phyloP scores from a whole-genome alignment of 64 coral and sea anemone species.

The Astreopora myriophthalma region DNA sequence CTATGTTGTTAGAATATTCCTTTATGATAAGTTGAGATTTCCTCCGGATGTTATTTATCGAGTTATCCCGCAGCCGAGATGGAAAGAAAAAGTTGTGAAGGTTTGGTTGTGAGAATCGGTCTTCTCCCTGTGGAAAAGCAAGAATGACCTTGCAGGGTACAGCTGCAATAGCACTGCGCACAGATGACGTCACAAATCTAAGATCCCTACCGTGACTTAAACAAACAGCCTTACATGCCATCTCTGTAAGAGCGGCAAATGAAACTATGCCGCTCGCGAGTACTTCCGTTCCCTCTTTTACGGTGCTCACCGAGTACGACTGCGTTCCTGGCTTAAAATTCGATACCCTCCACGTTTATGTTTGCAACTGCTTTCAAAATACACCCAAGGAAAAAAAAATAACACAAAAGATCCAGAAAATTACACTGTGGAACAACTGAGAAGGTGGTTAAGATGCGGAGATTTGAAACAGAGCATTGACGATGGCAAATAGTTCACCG shows the following conservation, averaged over 20 bases:
- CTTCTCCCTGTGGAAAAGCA: not conserved
- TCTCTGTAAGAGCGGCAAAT: not conserved
- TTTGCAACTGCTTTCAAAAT: too few species aligned
- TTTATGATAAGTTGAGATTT: too few species aligned
- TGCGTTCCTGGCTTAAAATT: not conserved
- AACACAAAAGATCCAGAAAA: not conserved
- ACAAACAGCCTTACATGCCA: not conserved
- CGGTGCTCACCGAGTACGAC: not conserved
- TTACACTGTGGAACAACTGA: not conserved
- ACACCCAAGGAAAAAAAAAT: too few species aligned
- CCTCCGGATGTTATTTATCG: not conserved
- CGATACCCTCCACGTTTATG: too few species aligned
- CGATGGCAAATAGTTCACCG: not conserved
- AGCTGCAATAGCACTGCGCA: conserved; percentile 20
- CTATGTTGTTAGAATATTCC: too few species aligned
- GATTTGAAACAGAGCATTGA: not conserved
- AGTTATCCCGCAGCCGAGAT: not conserved
- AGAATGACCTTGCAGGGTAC: not conserved
- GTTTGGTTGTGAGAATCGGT: not conserved
- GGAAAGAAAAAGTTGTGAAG: not conserved
- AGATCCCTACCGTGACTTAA: conserved; percentile 7
- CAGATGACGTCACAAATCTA: conserved; percentile 1
- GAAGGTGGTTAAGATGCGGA: not conserved
- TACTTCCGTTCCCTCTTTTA: not conserved
- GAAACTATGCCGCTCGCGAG: not conserved